Evolutionary conservation across 2,797 vertebrate species (phyloP), one percentile per base, ranked within the genome.

Genomic region (Schizopygopsis malacanthus): DNA sequence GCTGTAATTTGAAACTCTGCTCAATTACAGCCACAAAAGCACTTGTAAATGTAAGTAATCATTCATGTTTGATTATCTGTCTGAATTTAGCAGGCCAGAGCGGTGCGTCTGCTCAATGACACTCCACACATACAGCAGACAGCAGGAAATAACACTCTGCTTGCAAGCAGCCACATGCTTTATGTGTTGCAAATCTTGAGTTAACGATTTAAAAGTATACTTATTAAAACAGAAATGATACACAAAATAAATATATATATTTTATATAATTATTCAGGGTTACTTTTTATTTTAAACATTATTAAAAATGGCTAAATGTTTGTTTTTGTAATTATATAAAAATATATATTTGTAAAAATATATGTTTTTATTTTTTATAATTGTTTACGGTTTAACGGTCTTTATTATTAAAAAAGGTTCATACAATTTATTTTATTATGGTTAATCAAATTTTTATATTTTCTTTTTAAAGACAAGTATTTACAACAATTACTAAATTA

Each of bases 51-150:
- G 52, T 61, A 63, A 82, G 45, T 47, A 71, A 79, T 65, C 54
- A 54, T 77, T 77, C 41, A 61, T 72, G 54, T 83, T 85, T 72
- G 70, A 87, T 72, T 71, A 52, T n/a, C 67, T 50, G 67, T 72
- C 76, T 83, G 87, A 86, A 79, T 47, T 82, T 33, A 54, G 73
- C 65, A 88, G 61, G 89, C 63, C 85, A 85, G 81, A 81, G 91
- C 37, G 50, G 25, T 61, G 28, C 41, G 10, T 80, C 84, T 70
- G 65, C 50, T 67, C 4, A 45, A 69, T 45, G 63, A 76, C 73
- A 61, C 28, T 78, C 61, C 41, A 61, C 83, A 85, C 65, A 72
- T 61, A 28, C 33, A n/a, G 79, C 56, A 54, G 22, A 50, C 37
- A 28, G 72, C 73, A 47, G 84, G 79, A 77, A 82, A 85, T 43